A percentile compares a stretch with the other conserved stretches of the same genome.
These are phyloP conservation scores for Pyrrhia umbra DNA, from an alignment of 2,888 invertebrate species.

Conservation along the genomic window DNA sequence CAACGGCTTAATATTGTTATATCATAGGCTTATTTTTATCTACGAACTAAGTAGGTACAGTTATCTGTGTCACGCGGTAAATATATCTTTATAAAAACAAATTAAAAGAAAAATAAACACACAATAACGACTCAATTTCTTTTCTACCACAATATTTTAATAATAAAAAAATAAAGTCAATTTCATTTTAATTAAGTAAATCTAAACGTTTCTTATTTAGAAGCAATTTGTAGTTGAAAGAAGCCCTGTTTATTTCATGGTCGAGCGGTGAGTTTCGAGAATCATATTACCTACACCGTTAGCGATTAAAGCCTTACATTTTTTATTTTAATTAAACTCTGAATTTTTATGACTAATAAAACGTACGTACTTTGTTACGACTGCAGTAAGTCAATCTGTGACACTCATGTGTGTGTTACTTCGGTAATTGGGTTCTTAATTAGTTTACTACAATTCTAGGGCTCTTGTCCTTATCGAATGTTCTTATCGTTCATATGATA, in stretches of 20 bases:
- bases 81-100: not conserved
- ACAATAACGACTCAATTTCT: not conserved
- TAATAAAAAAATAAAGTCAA: not conserved
- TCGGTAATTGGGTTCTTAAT: conserved; percentile 17
- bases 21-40: conserved; percentile 35
- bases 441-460: not conserved
- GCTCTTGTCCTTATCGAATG: conserved; percentile 13
- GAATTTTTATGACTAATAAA: conserved; percentile 30
- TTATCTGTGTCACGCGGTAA: conserved; percentile 11
- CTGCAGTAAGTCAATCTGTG: conserved; percentile 11
- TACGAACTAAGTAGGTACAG: not conserved
- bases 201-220: conserved; percentile 17
- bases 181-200: conserved; percentile 21
- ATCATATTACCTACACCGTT: conserved; percentile 26
- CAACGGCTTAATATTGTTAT: conserved; percentile 19
- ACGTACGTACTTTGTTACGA: conserved; percentile 7
- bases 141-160: not conserved
- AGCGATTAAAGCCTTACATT: conserved; percentile 24
- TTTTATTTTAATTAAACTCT: conserved; percentile 34
- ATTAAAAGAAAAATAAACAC: not conserved
- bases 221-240: conserved; percentile 26
- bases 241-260: conserved; percentile 20
- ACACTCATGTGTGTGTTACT: conserved; percentile 4
- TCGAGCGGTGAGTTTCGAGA: conserved; percentile 4
- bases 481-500: conserved; percentile 4